Base-by-base conservation (phyloP, 2,888 invertebrate genomes). In the Drymonia ruficornis region DNA sequence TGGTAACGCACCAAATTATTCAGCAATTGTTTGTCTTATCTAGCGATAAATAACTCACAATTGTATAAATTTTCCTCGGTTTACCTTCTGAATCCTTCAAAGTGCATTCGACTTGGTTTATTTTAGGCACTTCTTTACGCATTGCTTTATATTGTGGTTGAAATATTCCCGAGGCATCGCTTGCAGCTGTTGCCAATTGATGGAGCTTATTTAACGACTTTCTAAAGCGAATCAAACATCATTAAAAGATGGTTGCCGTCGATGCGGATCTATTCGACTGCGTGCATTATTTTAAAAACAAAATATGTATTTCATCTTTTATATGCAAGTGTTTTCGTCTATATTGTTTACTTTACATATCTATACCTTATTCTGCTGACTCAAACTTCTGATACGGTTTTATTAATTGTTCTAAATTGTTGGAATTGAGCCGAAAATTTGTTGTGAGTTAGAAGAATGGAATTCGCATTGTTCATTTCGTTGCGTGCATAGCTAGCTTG, bases 151-250 rank as follows among this genome's bases (percentile, higher is more conserved):
- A 61, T 47, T 40, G 59, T 43, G 52, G 54, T 70, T 52, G 53
- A 62, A 53, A 63, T 56, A 50, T 57, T 56, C 50, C 36, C 54
- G 59, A 61, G 56, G 31, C 52, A 48, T 55, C 49, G 55, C 38
- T 50, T 55, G 34, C 55, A 65, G 63, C 57, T 70, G 61, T 55
- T 67, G 54, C 57, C 50, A 67, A 61, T 64, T 53, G 56, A 65
- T 61, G 59, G 56, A 48, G 53, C 42, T 53, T 50, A 67, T 61
- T 70, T 70, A 62, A 65, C 55, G 62, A 61, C 57, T 61, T 67
- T 67, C 63, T 61, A 53, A 58, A 70, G 53, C 56, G 44, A 56
- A 65, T 57, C 47, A 45, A 50, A 70, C 47, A 52, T 59, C 38
- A 44, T 49, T 29, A 46, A 46, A 19, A 19, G 28, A 46, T 23